Evolutionary conservation across 2,113 vertebrate species (phyloP), one percentile per base, ranked within the genome.

Genomic region (Macroglossus sobrinus): DNA sequence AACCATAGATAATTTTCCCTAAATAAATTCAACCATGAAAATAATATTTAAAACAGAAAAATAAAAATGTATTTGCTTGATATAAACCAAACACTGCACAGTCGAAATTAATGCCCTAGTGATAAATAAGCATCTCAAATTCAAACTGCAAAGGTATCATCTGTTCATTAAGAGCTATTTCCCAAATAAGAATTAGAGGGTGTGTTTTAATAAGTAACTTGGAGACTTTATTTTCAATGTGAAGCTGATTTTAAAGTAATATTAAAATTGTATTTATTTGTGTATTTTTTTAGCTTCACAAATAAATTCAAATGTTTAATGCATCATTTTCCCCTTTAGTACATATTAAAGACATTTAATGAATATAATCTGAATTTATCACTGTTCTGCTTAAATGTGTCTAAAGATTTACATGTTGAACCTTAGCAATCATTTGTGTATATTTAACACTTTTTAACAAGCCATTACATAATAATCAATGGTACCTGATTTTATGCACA

Each of bases 31-130:
- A 96, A 80, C 55, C 64, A 72, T 89, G 93, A 97, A 97, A 97
- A 97, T 97, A 96, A 95, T 94, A 97, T 86, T 98, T 97, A 89
- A 96, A 91, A 24, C 35, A 82, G 45, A 50, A 96, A 96, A 96
- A 95, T 93, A 92, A 98, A 97, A 96, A 84, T 94, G 26, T 68
- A 47, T 93, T 93, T 75, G 59, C 79, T 95, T 93, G 45, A 43
- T 95, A 84, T 68, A 93, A 95, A 64, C 63, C 35, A 89, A 95
- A 95, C 9, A 75, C 45, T 80, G 40, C 75, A 68, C 66, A 91
- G 78, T 91, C 74, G 91, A 95, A 96, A 95, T 64, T 91, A 93
- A 87, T 89, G 38, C 50, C 50, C 47, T 91, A 7, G 59, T 96
- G 78, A 24, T 89, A 97, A 96, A 71, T 95, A 92, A 91, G 24